These are phyloP conservation scores for Eremophila alpestris DNA, from an alignment of 2,797 vertebrate genomes.

Conservation along the genomic window DNA sequence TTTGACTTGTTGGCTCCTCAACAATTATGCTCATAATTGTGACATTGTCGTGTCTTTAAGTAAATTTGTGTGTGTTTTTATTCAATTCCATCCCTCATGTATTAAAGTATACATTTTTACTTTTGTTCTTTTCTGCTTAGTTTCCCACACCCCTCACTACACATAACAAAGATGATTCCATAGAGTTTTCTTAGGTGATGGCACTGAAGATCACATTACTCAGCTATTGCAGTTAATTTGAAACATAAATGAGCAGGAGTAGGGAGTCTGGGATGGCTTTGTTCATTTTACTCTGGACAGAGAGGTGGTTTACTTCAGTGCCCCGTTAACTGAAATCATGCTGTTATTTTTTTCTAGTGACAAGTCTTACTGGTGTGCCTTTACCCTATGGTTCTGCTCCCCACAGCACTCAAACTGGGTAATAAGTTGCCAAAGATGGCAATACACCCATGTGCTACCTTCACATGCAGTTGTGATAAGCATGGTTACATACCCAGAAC, in stretches of 20 bases:
- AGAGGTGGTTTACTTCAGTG: not conserved
- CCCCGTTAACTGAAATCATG: not conserved
- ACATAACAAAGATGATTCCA: not conserved
- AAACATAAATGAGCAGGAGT: not conserved
- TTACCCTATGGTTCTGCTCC: not conserved
- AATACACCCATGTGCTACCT: accelerated
- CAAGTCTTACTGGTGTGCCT: not conserved
- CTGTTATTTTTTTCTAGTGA: not conserved
- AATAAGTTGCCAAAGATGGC: accelerated
- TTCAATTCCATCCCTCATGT: not conserved
- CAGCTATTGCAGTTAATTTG: not conserved
- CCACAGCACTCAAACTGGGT: accelerated
- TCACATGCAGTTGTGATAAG: accelerated
- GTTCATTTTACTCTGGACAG: not conserved
- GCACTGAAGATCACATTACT: not conserved
- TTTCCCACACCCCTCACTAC: not conserved
- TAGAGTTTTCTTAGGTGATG: not conserved
- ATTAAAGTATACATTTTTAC: not conserved
- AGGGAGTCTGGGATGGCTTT: accelerated
- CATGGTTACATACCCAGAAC: not conserved
- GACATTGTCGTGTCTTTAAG: not conserved
- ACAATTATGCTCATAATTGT: not conserved
- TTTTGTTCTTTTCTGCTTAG: not conserved
- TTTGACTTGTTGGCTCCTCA: not conserved
- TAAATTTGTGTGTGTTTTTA: not conserved